Conservation (phyloP, 2,113 vertebrate species). For the Connochaetes taurinus region DNA sequence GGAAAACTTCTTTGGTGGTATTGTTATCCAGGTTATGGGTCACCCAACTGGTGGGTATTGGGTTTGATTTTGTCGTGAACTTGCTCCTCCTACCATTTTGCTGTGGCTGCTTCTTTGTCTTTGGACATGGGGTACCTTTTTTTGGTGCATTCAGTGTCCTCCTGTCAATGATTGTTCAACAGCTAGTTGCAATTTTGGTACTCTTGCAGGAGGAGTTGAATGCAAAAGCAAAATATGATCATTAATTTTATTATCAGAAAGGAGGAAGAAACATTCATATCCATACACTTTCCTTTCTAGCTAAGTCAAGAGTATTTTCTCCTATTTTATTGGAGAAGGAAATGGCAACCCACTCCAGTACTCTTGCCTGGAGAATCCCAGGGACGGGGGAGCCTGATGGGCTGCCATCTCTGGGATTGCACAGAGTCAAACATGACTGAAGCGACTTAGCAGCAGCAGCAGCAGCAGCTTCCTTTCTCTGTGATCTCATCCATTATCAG, state of each 20-base stretch:
- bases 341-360: too few species aligned
- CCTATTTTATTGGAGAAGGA: neutral
- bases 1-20: neutral
- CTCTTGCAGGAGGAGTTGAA: neutral
- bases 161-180: neutral
- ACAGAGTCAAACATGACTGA: too few species aligned
- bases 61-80: neutral
- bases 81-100: neutral
- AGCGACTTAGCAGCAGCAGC: too few species aligned
- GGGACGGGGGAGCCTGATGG: too few species aligned
- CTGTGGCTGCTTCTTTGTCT: neutral
- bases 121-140: neutral
- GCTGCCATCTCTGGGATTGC: too few species aligned
- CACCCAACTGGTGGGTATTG: neutral
- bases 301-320: neutral
- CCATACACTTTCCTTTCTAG: neutral
- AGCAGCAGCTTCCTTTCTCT: neutral
- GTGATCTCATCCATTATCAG: neutral
- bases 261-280: neutral
- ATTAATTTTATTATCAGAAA: neutral
- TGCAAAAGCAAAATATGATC: neutral
- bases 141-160: neutral
- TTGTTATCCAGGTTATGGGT: neutral
- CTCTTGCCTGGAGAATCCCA: too few species aligned
- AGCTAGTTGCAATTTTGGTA: neutral